Percentiles rank a stretch among this genome's conserved stretches.
Evolutionary conservation across 1,140 invertebrate species (phyloP).

Genomic region (Musca domestica): DNA sequence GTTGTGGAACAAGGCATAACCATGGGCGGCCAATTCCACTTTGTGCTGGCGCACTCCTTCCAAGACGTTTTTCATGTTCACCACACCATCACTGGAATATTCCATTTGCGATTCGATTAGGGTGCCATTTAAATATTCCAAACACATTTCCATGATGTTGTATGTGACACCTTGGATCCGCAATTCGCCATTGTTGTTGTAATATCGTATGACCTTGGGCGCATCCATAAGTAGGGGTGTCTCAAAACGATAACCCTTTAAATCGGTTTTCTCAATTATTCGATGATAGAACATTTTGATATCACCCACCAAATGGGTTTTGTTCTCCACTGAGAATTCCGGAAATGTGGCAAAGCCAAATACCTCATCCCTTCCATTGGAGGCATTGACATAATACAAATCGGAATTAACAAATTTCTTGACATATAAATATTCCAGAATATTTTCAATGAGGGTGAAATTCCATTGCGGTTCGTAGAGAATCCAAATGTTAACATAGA

Average conservation of each 20-base stretch:
- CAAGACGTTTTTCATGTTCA: constrained; percentile 41
- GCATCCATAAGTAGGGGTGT: constrained; percentile 41
- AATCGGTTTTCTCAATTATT: constrained; percentile 18
- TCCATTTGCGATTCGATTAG: constrained; percentile 31
- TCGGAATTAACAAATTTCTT: constrained; percentile 39
- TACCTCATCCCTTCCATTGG: constrained; percentile 32
- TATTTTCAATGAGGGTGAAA: constrained; percentile 26
- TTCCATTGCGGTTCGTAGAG: constrained; percentile 30
- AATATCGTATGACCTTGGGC: constrained; percentile 36
- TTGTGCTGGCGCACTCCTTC: constrained; percentile 35
- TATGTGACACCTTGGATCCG: constrained; percentile 40
- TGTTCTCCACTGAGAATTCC: constrained; percentile 28
- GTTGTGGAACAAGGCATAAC: constrained; percentile 41
- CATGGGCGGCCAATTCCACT: constrained; percentile 42
- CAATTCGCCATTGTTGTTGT: background rate
- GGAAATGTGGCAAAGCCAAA: constrained; percentile 36
- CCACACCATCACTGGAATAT: constrained; percentile 31
- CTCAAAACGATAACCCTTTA: constrained; percentile 34
- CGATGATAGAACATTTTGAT: background rate
- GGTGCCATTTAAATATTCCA: constrained; percentile 37
- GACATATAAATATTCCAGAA: constrained; percentile 30
- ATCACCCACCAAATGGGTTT: constrained; percentile 30
- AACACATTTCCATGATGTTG: constrained; percentile 38
- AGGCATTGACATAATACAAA: constrained; percentile 34
- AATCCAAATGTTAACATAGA: constrained; percentile 34